Conservation (phyloP, 2,113 vertebrate genomes). For the Leucopsar rothschildi region DNA sequence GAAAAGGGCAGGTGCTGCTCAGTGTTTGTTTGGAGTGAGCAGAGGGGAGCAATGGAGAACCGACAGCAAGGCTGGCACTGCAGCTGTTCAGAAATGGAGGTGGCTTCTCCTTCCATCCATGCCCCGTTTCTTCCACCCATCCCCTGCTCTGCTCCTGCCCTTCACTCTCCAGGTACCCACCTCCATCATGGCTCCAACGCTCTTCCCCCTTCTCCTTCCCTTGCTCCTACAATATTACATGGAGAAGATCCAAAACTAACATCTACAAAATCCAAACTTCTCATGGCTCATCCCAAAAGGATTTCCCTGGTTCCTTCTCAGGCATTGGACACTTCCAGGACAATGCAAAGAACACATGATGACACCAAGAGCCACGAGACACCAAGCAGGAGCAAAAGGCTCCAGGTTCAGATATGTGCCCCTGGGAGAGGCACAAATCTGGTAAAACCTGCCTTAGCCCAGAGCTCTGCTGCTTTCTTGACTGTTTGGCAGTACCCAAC, state of each 20-base stretch:
- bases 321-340: not conserved
- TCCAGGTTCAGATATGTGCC: not conserved
- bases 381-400: not conserved
- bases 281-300: not conserved
- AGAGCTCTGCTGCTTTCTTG: not conserved
- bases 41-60: not conserved
- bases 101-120: not conserved
- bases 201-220: not conserved
- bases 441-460: not conserved
- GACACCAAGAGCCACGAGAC: not conserved
- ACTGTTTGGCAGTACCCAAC: not conserved
- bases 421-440: not conserved
- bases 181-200: not conserved
- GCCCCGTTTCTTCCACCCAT: not conserved
- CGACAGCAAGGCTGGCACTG: fast-evolving
- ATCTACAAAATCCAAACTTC: not conserved
- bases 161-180: not conserved
- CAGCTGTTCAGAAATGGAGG: not conserved
- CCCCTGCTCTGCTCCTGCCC: not conserved
- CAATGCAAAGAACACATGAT: fast-evolving
- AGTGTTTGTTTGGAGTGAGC: fast-evolving
- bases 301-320: not conserved
- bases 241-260: not conserved
- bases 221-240: fast-evolving
- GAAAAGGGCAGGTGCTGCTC: not conserved